Base-by-base conservation (phyloP, 2,888 invertebrate species). In the Calliphora vomitoria region DNA sequence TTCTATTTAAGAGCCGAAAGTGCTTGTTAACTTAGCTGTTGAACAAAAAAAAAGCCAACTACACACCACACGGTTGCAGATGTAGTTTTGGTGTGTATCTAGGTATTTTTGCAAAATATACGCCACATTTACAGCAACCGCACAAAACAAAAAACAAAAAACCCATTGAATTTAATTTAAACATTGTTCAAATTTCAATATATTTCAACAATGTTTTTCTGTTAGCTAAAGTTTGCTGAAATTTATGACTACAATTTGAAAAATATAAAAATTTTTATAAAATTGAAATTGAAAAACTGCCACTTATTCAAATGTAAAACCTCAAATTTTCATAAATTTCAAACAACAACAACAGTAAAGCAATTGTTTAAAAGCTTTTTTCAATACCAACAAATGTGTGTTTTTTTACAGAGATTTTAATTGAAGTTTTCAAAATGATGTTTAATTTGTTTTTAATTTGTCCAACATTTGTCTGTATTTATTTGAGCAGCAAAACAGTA, bases 381-480 rank as follows among this genome's bases (percentile, higher is more conserved):
- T 35, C 6, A 35, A 25, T 25, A 25, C 25, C 2, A 25, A 1
- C 60, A 69, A 78, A 69, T 71, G 44, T 11, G 35, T 60, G 38
- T 31, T 66, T 44, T 38, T 41, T 35, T 3, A 13, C 18, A 35
- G 62, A 64, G 15, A 64, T 55, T 74, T 83, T 76, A 87, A 81
- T 64, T 79, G 75, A 79, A 69, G 74, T 55, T 55, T 41, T 35
- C 66, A 58, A 85, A 87, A 82, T 87, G 53, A 87, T 87, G 83
- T 81, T 84, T 87, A 87, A 87, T 87, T 87, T 87, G 87, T 79
- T 58, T 85, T 79, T 82, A 82, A 87, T 85, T 87, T 85, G 87
- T 82, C 58, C 38, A 81, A 69, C 60, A 87, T 87, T 81, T 87
- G 83, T 87, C 60, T 55, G 50, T 11, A 44, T 47, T 66, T 68